Evolutionary conservation across 1,140 invertebrate genomes (phyloP), one percentile per base, ranked within the genome.

Genomic region (Neotoxoptera formosana): DNA sequence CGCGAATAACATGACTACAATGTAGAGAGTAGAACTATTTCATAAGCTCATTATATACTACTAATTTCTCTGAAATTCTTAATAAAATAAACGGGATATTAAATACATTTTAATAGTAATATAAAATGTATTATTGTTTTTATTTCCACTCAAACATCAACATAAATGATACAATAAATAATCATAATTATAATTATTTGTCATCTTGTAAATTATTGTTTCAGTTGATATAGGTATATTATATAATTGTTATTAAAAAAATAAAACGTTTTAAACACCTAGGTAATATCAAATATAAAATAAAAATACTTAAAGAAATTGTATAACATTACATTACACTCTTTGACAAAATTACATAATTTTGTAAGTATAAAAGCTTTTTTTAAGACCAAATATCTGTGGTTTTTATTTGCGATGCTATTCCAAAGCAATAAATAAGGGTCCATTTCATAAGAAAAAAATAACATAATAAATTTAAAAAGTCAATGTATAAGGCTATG

Each of bases 381-480:
- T 45, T 41, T 3, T 14, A 45, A 30, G 20, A 45, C 23, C 8
- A 14, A 45, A 45, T 41, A 45, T 30, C 41, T 86, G 45, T 30
- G 41, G 23, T 30, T 47, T 47, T 86, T 86, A 86, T 30, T 47
- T 47, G 1, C 41, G 47, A 11, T 67, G n/a, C 30, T 47, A 45
- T 47, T 86, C 6, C 3, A 1, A 86, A 14, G 41, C 41, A 86
- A 86, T 47, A 47, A 45, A 47, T 67, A 47, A 86, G 11, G 47
- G 25, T 47, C 34, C 2, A 47, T 25, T 41, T 45, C n/a, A 86
- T 45, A 86, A 47, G 9, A 47, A 47, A 86, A 86, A 45, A 45
- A 47, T n/a, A n/a, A 86, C 9, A 14, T 45, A 30, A 86, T 86
- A 86, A 45, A 86, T 86, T 86, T 86, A 41, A 86, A 84, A 86